Percentiles rank a stretch among this genome's conserved stretches.
Conservation (phyloP, 2,888 invertebrate genomes). For the Hydraecia micacea region DNA sequence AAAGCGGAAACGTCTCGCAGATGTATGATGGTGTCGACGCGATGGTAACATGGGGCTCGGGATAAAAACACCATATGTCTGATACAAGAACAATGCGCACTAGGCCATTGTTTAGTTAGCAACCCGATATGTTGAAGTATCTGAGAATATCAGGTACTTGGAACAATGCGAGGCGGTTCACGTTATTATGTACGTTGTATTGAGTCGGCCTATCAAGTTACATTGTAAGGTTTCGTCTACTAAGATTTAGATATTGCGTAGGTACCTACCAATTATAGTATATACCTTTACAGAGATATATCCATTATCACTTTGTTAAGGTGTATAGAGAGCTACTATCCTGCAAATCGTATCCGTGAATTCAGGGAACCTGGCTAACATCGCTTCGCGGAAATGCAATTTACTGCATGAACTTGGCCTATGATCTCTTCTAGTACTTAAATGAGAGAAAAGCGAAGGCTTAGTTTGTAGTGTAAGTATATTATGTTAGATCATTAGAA, state of each 20-base stretch:
- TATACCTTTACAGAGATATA: neutral
- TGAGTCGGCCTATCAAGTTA: constrained; percentile 4
- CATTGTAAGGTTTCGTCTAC: neutral
- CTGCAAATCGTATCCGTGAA: neutral
- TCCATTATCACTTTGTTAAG: neutral
- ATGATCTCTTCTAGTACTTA: neutral
- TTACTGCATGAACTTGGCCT: neutral
- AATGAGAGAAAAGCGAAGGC: neutral
- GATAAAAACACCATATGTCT: constrained; percentile 56
- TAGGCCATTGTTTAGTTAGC: constrained; percentile 33
- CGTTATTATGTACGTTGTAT: constrained; percentile 2
- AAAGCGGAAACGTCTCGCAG: constrained; percentile 54
- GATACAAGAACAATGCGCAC: constrained; percentile 54
- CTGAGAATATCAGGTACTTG: constrained; percentile 12
- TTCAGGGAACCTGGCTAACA: neutral
- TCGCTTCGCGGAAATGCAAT: neutral
- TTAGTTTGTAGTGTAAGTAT: neutral
- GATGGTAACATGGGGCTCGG: constrained; percentile 48
- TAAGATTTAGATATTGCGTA: neutral
- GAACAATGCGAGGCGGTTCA: constrained; percentile 11
- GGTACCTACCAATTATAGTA: neutral
- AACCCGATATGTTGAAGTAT: constrained; percentile 33
- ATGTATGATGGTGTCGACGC: constrained; percentile 40
- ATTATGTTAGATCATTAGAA: neutral
- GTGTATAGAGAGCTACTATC: neutral